Evolutionary conservation across 2,113 vertebrate species (phyloP).

Genomic region (Ochotona curzoniae): DNA sequence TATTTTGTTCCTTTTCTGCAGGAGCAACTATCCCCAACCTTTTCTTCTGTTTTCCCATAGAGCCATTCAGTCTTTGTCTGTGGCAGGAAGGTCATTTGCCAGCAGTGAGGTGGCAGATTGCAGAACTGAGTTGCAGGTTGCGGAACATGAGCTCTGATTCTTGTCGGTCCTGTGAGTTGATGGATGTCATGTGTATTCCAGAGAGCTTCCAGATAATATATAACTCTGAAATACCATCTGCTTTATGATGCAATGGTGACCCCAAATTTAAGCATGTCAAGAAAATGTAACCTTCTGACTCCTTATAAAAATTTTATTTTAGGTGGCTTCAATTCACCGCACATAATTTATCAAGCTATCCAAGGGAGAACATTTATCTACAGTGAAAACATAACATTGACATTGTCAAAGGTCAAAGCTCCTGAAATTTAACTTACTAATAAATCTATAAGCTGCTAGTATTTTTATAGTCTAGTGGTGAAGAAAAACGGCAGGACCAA

Average conservation of each 20-base stretch:
- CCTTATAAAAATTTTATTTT: slow-evolving; percentile 31
- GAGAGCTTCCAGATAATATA: not conserved
- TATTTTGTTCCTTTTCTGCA: not conserved
- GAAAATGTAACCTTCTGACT: slow-evolving; percentile 24
- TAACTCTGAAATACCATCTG: slow-evolving; percentile 1
- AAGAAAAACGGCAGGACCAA: not conserved
- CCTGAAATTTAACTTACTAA: slow-evolving; percentile 38
- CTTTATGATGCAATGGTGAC: not conserved
- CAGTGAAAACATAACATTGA: not conserved
- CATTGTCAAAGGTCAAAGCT: slow-evolving; percentile 41
- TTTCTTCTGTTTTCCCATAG: not conserved
- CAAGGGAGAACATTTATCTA: not conserved
- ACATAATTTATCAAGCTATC: not conserved
- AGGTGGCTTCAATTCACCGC: not conserved
- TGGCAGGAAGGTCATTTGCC: not conserved
- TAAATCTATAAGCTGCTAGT: slow-evolving; percentile 5
- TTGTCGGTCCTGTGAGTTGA: not conserved
- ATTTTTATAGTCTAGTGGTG: not conserved
- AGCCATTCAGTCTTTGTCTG: slow-evolving; percentile 40
- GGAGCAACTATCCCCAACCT: not conserved
- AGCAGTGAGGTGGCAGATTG: not conserved
- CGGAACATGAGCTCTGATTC: not conserved
- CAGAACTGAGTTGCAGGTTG: not conserved
- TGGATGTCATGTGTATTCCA: not conserved
- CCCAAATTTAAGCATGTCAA: slow-evolving; percentile 18